Evolutionary conservation across 2,797 vertebrate species (phyloP).

Genomic region (Platyrinchus mystaceus): DNA sequence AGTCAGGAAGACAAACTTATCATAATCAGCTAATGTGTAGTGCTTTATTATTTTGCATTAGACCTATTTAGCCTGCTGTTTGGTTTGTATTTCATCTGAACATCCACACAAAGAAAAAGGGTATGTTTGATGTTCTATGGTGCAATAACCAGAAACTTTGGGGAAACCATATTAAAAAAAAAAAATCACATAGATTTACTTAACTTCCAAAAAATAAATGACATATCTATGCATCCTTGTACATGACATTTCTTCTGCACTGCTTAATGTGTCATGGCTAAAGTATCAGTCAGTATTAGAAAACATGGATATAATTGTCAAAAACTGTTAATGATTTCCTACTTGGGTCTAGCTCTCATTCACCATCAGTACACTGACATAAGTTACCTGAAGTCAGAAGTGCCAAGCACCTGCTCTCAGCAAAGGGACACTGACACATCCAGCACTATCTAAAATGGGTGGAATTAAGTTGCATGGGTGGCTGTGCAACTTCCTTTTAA

Average conservation of each 20-base stretch:
- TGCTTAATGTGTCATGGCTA: not conserved
- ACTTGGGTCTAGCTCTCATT: not conserved
- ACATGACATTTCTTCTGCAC: not conserved
- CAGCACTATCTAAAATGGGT: not conserved
- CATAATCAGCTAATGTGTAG: not conserved
- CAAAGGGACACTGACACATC: not conserved
- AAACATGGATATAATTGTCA: not conserved
- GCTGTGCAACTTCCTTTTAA: not conserved
- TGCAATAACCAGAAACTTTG: not conserved
- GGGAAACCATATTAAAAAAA: not conserved
- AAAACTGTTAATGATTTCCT: not conserved
- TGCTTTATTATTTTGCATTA: not conserved
- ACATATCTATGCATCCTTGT: not conserved
- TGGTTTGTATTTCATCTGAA: not conserved
- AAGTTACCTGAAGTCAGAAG: not conserved
- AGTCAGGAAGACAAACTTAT: not conserved
- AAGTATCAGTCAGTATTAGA: not conserved
- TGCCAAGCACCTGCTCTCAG: not conserved
- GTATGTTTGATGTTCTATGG: not conserved
- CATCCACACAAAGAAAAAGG: not conserved
- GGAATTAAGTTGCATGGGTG: not conserved
- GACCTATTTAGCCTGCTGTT: not conserved
- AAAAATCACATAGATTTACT: not conserved
- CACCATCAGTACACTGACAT: rapidly evolving
- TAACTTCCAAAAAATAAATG: not conserved